A percentile compares a stretch with the other conserved stretches of the same genome.
phyloP scores from a whole-genome alignment of 2,797 vertebrate species.

The Catamblyrhynchus diadema region DNA sequence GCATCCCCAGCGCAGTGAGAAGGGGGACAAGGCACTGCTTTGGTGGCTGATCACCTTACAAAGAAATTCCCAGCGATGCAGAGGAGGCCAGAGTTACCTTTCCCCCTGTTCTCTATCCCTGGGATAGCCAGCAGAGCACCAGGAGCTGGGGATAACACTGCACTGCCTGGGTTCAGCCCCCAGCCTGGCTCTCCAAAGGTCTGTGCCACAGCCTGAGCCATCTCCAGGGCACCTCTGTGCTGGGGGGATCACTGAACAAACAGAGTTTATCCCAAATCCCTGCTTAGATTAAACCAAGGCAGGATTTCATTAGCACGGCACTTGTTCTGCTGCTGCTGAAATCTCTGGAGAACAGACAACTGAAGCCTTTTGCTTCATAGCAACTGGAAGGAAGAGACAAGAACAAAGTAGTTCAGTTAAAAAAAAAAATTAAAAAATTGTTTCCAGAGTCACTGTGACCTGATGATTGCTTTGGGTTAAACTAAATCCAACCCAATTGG shows the following conservation, averaged over 20 bases:
- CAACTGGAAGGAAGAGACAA: background rate
- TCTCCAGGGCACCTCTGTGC: background rate
- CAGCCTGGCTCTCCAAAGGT: background rate
- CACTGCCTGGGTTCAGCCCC: background rate
- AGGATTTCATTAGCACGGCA: background rate
- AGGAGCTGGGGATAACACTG: background rate
- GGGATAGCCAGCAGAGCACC: background rate
- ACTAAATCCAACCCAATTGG: background rate
- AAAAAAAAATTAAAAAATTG: background rate
- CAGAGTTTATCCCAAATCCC: background rate
- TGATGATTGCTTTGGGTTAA: conserved; percentile 38
- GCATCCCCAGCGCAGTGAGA: background rate
- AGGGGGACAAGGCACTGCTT: background rate
- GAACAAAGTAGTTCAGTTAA: background rate
- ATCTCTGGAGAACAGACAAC: background rate
- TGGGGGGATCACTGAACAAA: background rate
- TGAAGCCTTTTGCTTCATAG: background rate
- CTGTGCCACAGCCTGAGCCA: background rate
- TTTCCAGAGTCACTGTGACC: conserved; percentile 28
- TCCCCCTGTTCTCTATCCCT: background rate
- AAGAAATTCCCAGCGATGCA: background rate
- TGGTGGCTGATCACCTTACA: background rate
- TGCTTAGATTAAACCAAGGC: background rate
- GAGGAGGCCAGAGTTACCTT: background rate
- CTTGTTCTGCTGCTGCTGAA: background rate